These are phyloP conservation scores for Pachydiplax longipennis DNA, from an alignment of 2,888 invertebrate genomes.

Conservation along the genomic window DNA sequence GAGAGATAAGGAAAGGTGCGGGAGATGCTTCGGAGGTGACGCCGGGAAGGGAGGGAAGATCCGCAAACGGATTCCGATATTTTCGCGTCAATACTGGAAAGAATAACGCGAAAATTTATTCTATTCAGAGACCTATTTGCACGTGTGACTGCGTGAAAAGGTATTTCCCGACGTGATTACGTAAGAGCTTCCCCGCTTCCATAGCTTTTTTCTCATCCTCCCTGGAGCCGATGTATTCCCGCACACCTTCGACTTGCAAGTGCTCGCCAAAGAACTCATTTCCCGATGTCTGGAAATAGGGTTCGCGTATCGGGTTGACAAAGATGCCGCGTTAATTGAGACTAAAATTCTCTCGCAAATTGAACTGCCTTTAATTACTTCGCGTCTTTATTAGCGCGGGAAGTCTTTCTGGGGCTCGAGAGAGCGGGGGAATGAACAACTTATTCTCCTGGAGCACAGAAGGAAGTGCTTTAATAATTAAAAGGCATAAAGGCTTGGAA, in stretches of 20 bases:
- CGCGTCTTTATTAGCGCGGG: too few relatives aligned
- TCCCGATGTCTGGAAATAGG: too few relatives aligned
- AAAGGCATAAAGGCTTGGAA: too few relatives aligned
- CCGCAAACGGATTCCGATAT: neutral
- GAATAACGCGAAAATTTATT: neutral
- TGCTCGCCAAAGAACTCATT: too few relatives aligned
- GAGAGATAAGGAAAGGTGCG: conserved; percentile 3
- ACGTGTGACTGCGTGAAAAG: neutral
- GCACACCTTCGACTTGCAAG: neutral
- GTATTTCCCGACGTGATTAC: neutral
- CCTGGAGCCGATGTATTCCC: neutral
- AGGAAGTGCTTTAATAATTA: too few relatives aligned
- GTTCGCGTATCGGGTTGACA: too few relatives aligned
- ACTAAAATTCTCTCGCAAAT: too few relatives aligned
- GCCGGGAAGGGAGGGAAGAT: neutral
- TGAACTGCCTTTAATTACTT: too few relatives aligned
- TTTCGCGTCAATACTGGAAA: neutral
- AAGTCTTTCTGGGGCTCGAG: too few relatives aligned
- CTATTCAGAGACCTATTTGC: neutral
- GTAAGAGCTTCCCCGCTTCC: neutral
- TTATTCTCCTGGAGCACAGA: too few relatives aligned
- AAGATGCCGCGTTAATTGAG: too few relatives aligned
- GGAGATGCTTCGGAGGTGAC: neutral
- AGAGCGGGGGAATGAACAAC: too few relatives aligned
- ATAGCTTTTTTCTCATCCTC: neutral